Evolutionary conservation across 1,140 invertebrate species (phyloP), one percentile per base, ranked within the genome.

Genomic region (Zaprionus kolodkinae): DNA sequence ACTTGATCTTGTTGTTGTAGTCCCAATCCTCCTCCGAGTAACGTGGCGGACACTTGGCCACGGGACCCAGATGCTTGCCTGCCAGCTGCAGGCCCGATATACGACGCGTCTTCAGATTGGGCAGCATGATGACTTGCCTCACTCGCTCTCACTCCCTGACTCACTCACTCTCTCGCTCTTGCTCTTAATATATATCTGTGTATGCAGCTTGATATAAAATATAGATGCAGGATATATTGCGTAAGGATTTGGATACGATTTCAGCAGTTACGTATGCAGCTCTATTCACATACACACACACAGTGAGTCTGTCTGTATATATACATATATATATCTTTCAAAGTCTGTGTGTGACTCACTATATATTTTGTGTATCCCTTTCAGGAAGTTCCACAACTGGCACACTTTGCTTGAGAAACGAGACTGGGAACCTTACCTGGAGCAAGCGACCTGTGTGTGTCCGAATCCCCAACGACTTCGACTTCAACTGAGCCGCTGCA

Each of bases 1-100:
- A 94, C 82, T 95, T 94, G 38, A 94, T 92, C 57, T 93, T 93
- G 87, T 96, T 96, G 81, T 95, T 96, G 50, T 95, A 91, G 84
- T 95, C 93, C 96, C 96, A 97, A 92, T 97, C 96, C 50, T 94
- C 92, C 40, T 96, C 86, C 0, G 95, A 96, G 81, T 95, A 96
- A 78, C 94, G 95, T 4, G 94, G 92, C 36, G 94, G 91, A 10
- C 94, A 93, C 25, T 94, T 94, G 27, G 95, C 94, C 73, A 94
- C 92, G 38, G 93, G 93, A 35, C 94, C 93, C 72, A 94, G 61
- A 40, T 91, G 79, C 60, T 91, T 83, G 17, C 89, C 78, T 15
- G 81, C 79, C 74, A 93, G 59, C 70, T 93, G 84, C 33, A 92
- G 76, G 68, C 91, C 88, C 15, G 67, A 74, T 40, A 91, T 63